Evolutionary conservation across 2,113 vertebrate genomes (phyloP), one percentile per base, ranked within the genome.

Genomic region (Chlamydotis undulata): DNA sequence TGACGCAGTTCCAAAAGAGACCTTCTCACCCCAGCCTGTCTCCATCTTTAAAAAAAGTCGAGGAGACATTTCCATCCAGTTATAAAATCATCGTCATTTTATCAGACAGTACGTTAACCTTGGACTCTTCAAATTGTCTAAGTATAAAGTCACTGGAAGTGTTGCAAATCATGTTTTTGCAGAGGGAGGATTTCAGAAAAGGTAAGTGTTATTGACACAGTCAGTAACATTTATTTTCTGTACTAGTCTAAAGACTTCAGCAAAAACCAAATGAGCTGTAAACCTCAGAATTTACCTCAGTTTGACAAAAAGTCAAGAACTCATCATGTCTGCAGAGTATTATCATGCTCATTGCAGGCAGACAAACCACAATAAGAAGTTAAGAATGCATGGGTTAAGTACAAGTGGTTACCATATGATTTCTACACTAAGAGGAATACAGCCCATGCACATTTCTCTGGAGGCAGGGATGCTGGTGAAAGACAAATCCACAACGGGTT

Each of bases 101-200:
- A 89, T 63, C 88, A 97, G 87, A 67, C 74, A 92, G 31, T 52
- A 59, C 33, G 33, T 83, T 87, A 95, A 96, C 97, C 95, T 75
- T 79, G 81, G 47, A 43, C 77, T 87, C 64, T 53, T 76, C 74
- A 49, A 69, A 87, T 21, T 19, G 25, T n/a, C 61, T 11, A 6
- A 79, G 55, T 31, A 91, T 95, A 87, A 93, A 94, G 90, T 89
- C 94, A 96, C 52, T 86, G 74, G 18, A 89, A 76, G 14, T 67
- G 71, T 56, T 69, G 68, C 56, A 94, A 97, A 97, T 95, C 60
- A 31, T 7, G 35, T 76, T 81, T 80, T 49, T 31, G 50, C 71
- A 57, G 47, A 76, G 70, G 41, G 41, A 87, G 9, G 18, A n/a
- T 31, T 71, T 89, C 65, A 75, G 88, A 57, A 60, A 71, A 79